phyloP scores from a whole-genome alignment of 2,113 vertebrate species.

The Psophia crepitans region DNA sequence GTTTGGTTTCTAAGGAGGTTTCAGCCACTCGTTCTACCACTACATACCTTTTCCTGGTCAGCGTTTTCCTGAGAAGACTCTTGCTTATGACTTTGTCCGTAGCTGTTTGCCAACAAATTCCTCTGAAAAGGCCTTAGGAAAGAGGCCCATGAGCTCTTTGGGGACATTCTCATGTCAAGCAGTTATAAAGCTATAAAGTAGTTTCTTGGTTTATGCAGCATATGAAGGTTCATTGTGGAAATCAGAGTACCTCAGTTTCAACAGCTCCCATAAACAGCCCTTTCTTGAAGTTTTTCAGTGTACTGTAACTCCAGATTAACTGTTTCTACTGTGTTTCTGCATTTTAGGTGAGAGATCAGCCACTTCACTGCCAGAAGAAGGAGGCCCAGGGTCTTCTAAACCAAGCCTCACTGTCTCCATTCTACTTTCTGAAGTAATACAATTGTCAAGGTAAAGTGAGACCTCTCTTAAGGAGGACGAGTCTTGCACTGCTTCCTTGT shows the following conservation, averaged over 20 bases:
- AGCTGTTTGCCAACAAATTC: not conserved
- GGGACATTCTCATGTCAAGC: not conserved
- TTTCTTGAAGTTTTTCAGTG: not conserved
- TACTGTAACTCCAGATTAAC: not conserved
- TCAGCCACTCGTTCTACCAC: not conserved
- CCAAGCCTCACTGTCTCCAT: not conserved
- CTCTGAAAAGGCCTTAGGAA: not conserved
- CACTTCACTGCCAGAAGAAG: not conserved
- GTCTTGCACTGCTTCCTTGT: not conserved
- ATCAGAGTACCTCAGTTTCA: not conserved
- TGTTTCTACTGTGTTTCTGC: not conserved
- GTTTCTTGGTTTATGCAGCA: not conserved
- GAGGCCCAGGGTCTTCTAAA: not conserved
- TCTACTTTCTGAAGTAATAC: not conserved
- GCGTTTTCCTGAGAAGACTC: not conserved
- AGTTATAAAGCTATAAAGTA: not conserved
- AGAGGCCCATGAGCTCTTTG: not conserved
- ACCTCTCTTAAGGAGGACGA: not conserved
- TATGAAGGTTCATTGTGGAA: not conserved
- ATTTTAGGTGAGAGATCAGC: not conserved
- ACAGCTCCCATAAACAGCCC: not conserved
- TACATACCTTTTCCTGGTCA: not conserved
- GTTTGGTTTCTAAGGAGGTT: not conserved
- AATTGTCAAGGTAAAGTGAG: not conserved
- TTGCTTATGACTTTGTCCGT: not conserved